These are phyloP conservation scores for Harpalus rubripes DNA, from an alignment of 2,888 invertebrate genomes.

Conservation along the genomic window DNA sequence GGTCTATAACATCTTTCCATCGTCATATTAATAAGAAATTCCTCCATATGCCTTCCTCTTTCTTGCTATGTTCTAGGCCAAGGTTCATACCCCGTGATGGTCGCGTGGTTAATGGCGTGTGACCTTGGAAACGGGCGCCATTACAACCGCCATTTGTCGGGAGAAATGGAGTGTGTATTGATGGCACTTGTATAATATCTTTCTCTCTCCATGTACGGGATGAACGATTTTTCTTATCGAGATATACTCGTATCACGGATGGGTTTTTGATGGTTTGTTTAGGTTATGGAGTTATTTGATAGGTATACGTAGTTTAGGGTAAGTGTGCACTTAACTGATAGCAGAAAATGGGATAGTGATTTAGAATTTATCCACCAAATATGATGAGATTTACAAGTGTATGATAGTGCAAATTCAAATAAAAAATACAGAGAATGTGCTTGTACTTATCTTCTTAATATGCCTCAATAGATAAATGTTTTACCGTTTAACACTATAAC, in stretches of 20 bases:
- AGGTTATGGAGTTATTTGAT: neutral
- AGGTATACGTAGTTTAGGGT: neutral
- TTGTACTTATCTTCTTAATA: neutral
- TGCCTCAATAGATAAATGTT: neutral
- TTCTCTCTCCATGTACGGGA: constrained; percentile 6
- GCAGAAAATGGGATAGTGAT: neutral
- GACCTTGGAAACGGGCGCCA: constrained; percentile 58
- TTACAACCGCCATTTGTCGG: constrained; percentile 56
- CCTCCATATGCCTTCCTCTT: neutral
- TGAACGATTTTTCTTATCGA: constrained; percentile 8
- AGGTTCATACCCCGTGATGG: constrained; percentile 1
- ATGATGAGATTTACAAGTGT: neutral
- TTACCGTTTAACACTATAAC: neutral
- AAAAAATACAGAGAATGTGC: neutral
- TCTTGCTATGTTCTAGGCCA: neutral
- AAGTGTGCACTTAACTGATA: constrained; percentile 8
- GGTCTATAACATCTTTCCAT: neutral
- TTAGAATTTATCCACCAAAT: neutral
- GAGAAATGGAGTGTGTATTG: constrained; percentile 52
- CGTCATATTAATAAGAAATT: neutral
- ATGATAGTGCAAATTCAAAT: neutral
- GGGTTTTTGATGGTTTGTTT: neutral
- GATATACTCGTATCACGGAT: neutral
- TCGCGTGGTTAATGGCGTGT: constrained; percentile 52
- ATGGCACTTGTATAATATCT: constrained; percentile 51